These are phyloP conservation scores for Caenorhabditis sp. DNA, from an alignment of 2,888 invertebrate genomes.

Conservation along the genomic window DNA sequence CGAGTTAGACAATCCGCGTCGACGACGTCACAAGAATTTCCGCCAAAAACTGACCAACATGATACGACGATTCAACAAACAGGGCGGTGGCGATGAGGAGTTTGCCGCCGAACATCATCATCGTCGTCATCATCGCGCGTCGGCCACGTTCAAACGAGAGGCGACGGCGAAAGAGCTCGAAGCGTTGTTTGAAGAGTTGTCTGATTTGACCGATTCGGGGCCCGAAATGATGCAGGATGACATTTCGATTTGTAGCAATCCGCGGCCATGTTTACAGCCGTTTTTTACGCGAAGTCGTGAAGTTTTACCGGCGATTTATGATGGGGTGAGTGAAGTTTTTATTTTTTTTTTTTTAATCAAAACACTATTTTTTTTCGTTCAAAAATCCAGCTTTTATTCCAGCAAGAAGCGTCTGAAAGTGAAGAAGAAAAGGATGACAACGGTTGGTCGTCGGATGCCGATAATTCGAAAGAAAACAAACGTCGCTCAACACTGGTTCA, in stretches of 20 bases:
- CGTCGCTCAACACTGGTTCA: constrained; percentile 11
- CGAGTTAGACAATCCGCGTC: constrained; percentile 18
- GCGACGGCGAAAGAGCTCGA: constrained; percentile 64
- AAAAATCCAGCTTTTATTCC: background rate
- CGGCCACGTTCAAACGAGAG: constrained; percentile 33
- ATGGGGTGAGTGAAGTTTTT: constrained; percentile 13
- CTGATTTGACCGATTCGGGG: constrained; percentile 29
- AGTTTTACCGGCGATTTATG: constrained; percentile 33
- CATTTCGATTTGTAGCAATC: constrained; percentile 62
- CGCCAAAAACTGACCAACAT: constrained; percentile 96
- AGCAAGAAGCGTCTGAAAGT: constrained; percentile 27
- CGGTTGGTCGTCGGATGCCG: constrained; percentile 36
- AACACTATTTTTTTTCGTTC: background rate
- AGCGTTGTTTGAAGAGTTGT: constrained; percentile 81
- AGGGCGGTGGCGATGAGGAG: background rate
- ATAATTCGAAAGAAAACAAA: constrained; percentile 25
- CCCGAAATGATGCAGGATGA: constrained; percentile 57
- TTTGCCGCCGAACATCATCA: constrained; percentile 7
- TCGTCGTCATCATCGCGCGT: constrained; percentile 3
- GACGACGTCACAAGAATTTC: constrained; percentile 77
- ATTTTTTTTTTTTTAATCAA: too few species aligned
- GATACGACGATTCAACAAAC: constrained; percentile 85
- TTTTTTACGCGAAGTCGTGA: constrained; percentile 46
- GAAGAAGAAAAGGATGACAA: constrained; percentile 33
- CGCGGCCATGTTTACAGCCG: constrained; percentile 62